phyloP scores from a whole-genome alignment of 2,113 vertebrate species.

The Ifrita kowaldi region DNA sequence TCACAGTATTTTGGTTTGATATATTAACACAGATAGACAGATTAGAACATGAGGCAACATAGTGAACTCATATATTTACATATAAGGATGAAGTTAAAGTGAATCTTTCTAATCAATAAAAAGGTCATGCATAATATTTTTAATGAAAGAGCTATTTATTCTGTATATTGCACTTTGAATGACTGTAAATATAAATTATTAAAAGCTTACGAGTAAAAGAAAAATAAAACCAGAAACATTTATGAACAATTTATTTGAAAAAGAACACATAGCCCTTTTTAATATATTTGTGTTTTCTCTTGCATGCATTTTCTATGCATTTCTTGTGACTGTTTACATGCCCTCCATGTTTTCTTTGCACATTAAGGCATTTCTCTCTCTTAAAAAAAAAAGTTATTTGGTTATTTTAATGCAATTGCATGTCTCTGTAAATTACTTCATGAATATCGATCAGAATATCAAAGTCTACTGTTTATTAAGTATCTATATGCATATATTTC shows the following conservation, averaged over 20 bases:
- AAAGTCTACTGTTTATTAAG: conserved; percentile 30
- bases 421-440: conserved; percentile 56
- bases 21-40: neutral
- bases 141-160: conserved; percentile 28
- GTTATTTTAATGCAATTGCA: conserved; percentile 66
- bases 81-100: neutral
- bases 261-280: neutral
- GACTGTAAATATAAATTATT: conserved; percentile 46
- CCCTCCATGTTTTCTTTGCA: conserved; percentile 44
- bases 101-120: conserved; percentile 36
- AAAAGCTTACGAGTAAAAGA: conserved; percentile 61
- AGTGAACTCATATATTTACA: neutral
- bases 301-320: conserved; percentile 72
- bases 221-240: neutral
- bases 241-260: conserved; percentile 45
- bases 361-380: conserved; percentile 18
- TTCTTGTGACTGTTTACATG: conserved; percentile 46
- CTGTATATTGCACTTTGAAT: conserved; percentile 60
- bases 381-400: neutral
- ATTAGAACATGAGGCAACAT: neutral
- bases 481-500: conserved; percentile 69
- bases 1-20: conserved; percentile 49
- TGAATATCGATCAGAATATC: neutral
- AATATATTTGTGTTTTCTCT: conserved; percentile 23
- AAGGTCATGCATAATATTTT: conserved; percentile 59